Base-by-base conservation (phyloP, 2,113 vertebrate species). In the Callipepla californica region DNA sequence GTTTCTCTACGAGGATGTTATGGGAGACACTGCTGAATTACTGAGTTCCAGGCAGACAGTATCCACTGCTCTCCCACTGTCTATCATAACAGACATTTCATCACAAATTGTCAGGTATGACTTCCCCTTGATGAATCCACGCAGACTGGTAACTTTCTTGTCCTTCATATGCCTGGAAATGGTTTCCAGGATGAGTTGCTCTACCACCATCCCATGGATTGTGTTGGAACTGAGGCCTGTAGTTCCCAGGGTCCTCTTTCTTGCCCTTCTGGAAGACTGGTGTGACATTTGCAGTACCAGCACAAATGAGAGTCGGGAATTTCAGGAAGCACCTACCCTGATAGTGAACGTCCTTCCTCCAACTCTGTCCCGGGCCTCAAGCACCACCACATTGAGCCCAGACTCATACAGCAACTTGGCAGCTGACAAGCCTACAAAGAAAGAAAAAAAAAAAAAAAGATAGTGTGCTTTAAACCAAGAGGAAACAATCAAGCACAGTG, bases 321-420 rank as follows among this genome's bases (percentile, higher is more conserved):
- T 59, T 44, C 62, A 84, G 34, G 21, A 68, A 84, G 36, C 53
- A 92, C 97, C 97, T 96, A 98, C 98, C 68, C 94, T 97, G 84
- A 98, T 57, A 19, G 98, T 98, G 77, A 97, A 97, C 28, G 98
- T 98, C 95, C 98, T 97, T 92, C 98, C 98, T 81, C 98, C 98
- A 86, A 98, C 98, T 95, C 98, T 96, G 90, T 98, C 76, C 53
- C 97, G 97, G 21, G 98, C 98, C 83, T 98, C 98, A 55, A 98
- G 97, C 66, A 98, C 98, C 85, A 98, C 93, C 92, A 98, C 98
- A 0, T 23, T 97, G 89, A 98, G 44, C 36, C 96, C 97, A 96
- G 97, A 92, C 85, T 98, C 97, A 48, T 82, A 92, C 22, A 98
- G 95, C 73, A 98, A 92, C 50, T 98, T 98, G 87, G 98, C 98